phyloP scores from a whole-genome alignment of 2,888 invertebrate species.

The Doris montereyensis region DNA sequence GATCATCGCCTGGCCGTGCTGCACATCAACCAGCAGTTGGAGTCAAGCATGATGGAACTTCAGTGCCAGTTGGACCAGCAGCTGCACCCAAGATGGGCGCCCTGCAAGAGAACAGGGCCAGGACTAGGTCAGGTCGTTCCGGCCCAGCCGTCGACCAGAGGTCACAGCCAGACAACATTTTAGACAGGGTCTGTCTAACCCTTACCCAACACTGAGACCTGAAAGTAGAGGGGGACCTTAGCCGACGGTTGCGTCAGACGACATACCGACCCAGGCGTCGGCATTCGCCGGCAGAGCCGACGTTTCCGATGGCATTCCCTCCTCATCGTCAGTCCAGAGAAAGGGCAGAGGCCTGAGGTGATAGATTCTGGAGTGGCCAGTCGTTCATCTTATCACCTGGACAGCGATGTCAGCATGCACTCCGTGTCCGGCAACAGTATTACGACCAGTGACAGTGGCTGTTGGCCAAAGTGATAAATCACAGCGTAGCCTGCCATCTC shows the following conservation, averaged over 20 bases:
- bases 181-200: no score
- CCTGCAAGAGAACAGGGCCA: neutral
- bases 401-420: conserved; percentile 36
- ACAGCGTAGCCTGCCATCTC: no score
- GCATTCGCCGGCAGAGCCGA: no score
- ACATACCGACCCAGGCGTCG: no score
- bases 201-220: no score
- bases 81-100: conserved; percentile 35
- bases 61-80: conserved; percentile 54
- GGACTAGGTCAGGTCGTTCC: no score
- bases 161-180: neutral
- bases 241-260: no score
- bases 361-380: conserved; percentile 36
- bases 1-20: conserved; percentile 55
- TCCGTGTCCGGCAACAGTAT: conserved; percentile 29
- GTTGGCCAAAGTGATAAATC: conserved; percentile 33
- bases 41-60: conserved; percentile 54
- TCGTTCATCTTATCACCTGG: conserved; percentile 30
- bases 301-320: no score
- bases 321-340: no score
- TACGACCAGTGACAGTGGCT: conserved; percentile 35
- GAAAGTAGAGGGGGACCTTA: no score
- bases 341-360: no score
- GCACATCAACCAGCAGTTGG: conserved; percentile 59
- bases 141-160: neutral